A percentile compares a stretch with the other conserved stretches of the same genome.
phyloP scores from a whole-genome alignment of 2,888 invertebrate genomes.

The Euplexia lucipara region DNA sequence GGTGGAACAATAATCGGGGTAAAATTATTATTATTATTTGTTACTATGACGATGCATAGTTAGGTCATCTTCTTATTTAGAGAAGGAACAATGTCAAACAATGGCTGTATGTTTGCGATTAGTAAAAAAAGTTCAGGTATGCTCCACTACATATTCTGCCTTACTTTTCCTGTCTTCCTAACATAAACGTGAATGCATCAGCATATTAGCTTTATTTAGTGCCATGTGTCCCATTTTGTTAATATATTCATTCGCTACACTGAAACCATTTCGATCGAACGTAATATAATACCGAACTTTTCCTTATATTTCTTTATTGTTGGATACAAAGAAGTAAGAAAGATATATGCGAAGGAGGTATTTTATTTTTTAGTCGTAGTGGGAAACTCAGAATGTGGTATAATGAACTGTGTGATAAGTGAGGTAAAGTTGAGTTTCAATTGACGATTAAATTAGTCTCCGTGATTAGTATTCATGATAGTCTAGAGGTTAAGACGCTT shows the following conservation, averaged over 20 bases:
- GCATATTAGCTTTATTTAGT: slow-evolving; percentile 25
- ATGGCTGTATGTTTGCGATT: too few species aligned
- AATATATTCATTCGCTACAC: slow-evolving; percentile 42
- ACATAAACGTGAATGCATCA: slow-evolving; percentile 16
- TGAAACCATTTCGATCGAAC: slow-evolving; percentile 20
- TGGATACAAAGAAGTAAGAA: not conserved
- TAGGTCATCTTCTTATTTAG: too few species aligned
- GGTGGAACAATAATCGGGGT: too few species aligned
- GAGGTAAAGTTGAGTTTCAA: too few species aligned
- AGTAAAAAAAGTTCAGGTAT: too few species aligned
- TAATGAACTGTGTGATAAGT: too few species aligned
- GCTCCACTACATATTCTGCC: too few species aligned
- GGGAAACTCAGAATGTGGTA: too few species aligned
- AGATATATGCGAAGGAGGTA: slow-evolving; percentile 8
- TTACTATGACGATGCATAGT: not conserved
- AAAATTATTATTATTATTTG: not conserved
- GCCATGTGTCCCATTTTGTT: slow-evolving; percentile 7
- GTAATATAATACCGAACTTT: slow-evolving; percentile 36
- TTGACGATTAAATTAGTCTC: too few species aligned
- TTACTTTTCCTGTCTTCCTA: not conserved
- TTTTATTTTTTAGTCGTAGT: not conserved
- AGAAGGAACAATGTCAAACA: too few species aligned
- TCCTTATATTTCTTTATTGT: slow-evolving; percentile 23
- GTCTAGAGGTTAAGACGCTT: too few species aligned
- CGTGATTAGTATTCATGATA: too few species aligned